A percentile compares a stretch with the other conserved stretches of the same genome.
These are phyloP conservation scores for Peribatodes rhomboidaria DNA, from an alignment of 2,888 invertebrate genomes.

Conservation along the genomic window DNA sequence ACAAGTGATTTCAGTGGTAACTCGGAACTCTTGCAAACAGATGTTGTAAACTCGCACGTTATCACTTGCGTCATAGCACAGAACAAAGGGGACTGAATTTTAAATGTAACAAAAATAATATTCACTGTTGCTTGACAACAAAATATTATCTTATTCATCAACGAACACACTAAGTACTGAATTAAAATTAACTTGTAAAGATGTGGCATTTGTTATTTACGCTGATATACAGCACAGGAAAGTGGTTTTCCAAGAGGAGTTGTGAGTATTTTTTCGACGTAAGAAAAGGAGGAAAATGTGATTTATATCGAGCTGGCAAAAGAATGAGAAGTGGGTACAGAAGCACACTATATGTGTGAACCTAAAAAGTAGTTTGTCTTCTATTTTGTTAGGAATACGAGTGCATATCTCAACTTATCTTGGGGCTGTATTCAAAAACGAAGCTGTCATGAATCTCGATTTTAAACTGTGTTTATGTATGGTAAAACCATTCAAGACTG, in stretches of 20 bases:
- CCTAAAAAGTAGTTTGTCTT: too few relatives aligned
- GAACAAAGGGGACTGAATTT: slow-evolving; percentile 19
- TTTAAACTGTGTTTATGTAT: too few relatives aligned
- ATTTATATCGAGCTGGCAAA: background rate
- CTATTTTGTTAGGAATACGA: background rate
- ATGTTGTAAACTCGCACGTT: slow-evolving; percentile 18
- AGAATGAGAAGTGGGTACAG: background rate
- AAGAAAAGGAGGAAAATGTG: slow-evolving; percentile 8
- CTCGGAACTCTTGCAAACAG: slow-evolving; percentile 18
- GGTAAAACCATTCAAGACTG: too few relatives aligned
- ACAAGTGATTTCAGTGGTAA: slow-evolving; percentile 19
- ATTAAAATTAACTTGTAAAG: slow-evolving; percentile 7
- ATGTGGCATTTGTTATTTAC: slow-evolving; percentile 3
- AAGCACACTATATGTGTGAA: background rate
- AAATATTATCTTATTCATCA: slow-evolving; percentile 4
- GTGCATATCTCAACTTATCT: too few relatives aligned
- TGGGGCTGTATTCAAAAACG: too few relatives aligned
- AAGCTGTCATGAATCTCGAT: too few relatives aligned
- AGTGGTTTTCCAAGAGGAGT: slow-evolving; percentile 5
- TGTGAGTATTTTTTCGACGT: background rate
- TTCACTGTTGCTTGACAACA: slow-evolving; percentile 1
- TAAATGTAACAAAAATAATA: background rate
- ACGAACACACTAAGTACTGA: background rate
- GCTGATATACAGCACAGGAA: slow-evolving; percentile 7
- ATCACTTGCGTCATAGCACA: slow-evolving; percentile 32